These are phyloP conservation scores for Gryon sp. DNA, from an alignment of 1,140 invertebrate genomes.

Conservation along the genomic window DNA sequence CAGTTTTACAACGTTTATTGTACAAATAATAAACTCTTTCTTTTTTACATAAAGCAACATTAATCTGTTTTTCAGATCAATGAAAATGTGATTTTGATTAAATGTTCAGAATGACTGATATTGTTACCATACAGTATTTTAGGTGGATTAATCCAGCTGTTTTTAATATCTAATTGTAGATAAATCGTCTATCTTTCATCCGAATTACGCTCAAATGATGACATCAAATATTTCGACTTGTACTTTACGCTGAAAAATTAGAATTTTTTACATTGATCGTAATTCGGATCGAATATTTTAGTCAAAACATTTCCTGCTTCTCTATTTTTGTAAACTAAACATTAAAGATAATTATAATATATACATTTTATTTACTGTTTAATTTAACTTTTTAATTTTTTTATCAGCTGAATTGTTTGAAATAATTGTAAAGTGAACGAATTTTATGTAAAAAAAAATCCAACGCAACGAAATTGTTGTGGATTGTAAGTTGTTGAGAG, in stretches of 20 bases:
- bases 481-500: constrained; percentile 2
- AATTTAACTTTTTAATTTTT: neutral
- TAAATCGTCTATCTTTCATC: constrained; percentile 4
- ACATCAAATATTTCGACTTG: too few relatives aligned
- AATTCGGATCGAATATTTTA: constrained; percentile 18
- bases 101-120: too few relatives aligned
- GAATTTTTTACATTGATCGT: neutral
- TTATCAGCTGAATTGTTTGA: too few relatives aligned
- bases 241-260: neutral
- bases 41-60: too few relatives aligned
- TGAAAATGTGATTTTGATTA: too few relatives aligned
- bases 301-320: constrained; percentile 5
- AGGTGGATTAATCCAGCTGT: constrained; percentile 11
- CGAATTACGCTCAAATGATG: constrained; percentile 21
- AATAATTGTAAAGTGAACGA: too few relatives aligned
- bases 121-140: constrained; percentile 30
- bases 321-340: constrained; percentile 14
- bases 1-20: too few relatives aligned
- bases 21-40: too few relatives aligned
- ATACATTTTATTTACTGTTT: too few relatives aligned
- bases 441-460: neutral
- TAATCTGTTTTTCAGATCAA: neutral
- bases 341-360: constrained; percentile 19
- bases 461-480: neutral
- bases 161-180: neutral